Base-by-base conservation (phyloP, 1,140 invertebrate genomes). In the Pararge aegeria region DNA sequence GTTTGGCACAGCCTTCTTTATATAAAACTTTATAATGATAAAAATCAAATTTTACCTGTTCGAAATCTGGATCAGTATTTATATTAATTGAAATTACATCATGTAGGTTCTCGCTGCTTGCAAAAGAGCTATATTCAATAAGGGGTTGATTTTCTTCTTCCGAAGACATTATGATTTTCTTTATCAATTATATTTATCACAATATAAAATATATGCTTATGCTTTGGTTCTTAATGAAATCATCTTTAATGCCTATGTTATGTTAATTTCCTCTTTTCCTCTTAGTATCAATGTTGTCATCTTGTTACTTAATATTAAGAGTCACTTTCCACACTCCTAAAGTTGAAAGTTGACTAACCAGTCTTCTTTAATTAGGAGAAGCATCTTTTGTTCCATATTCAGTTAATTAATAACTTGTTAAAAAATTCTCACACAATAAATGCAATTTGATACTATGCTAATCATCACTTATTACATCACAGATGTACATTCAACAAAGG, bases 71-170 rank as follows among this genome's bases (percentile, higher is more conserved):
- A 55, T 89, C 86, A 40, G 59, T 70, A 48, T 78, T 67, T 18
- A 87, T 65, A 30, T 21, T 46, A 57, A 84, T 82, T 21, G 58
- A 60, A 42, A 64, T 70, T 5, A 68, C 38, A 44, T 76, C 73
- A 13, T 68, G 54, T 42, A n/a, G 55, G 65, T 37, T 71, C 72
- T 50, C 59, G 60, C 13, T 12, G 37, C 54, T 73, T 46, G 46
- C 60, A 29, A 58, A 52, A 1, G 62, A 67, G 46, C 75, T 73
- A 57, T 87, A 80, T n/a, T 75, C 61, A 52, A 88, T 85, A 1
- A 88, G 70, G 12, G 83, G 83, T 27, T 75, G 75, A 55, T 66
- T 66, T 63, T 88, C 83, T 27, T 86, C 83, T 40, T 84, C 80
- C 2, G 68, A 74, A 50, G 70, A 70, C 4, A 27, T 55, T 13